These are phyloP conservation scores for Trissonchulus sp. DNA, from an alignment of 2,888 invertebrate species.

Conservation along the genomic window DNA sequence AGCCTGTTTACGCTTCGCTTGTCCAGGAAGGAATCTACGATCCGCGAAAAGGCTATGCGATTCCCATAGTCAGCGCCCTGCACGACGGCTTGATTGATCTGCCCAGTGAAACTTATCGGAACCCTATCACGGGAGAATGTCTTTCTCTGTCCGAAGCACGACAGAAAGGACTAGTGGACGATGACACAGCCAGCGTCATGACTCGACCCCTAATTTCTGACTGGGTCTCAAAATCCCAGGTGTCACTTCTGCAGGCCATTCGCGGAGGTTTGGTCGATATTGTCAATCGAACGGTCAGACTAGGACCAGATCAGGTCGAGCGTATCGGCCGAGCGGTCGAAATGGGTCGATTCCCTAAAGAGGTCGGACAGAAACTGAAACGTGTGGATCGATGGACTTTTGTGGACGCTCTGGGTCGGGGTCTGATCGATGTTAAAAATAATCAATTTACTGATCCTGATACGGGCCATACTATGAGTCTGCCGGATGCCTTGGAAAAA, in stretches of 20 bases:
- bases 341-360: slow-evolving; percentile 32
- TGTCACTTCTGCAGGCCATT: slow-evolving; percentile 44
- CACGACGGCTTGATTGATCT: slow-evolving; percentile 69
- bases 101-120: slow-evolving; percentile 65
- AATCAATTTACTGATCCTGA: slow-evolving; percentile 62
- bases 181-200: slow-evolving; percentile 59
- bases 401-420: slow-evolving; percentile 67
- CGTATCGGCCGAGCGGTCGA: slow-evolving; percentile 28
- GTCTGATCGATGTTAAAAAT: slow-evolving; percentile 68
- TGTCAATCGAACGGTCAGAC: slow-evolving; percentile 29
- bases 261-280: slow-evolving; percentile 44
- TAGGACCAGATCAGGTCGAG: background rate
- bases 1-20: slow-evolving; percentile 27
- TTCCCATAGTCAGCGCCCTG: slow-evolving; percentile 60
- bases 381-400: slow-evolving; percentile 57
- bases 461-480: slow-evolving; percentile 69
- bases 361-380: slow-evolving; percentile 34
- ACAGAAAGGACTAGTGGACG: slow-evolving; percentile 68
- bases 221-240: slow-evolving; percentile 40
- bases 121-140: slow-evolving; percentile 70
- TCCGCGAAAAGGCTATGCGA: slow-evolving; percentile 29
- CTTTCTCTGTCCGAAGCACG: slow-evolving; percentile 71
- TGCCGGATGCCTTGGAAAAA: slow-evolving; percentile 70
- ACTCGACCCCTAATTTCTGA: slow-evolving; percentile 32
- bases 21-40: slow-evolving; percentile 29